Percentiles rank a stretch among this genome's conserved stretches.
Conservation (phyloP, 2,113 vertebrate species). For the Argyrosomus japonicus region DNA sequence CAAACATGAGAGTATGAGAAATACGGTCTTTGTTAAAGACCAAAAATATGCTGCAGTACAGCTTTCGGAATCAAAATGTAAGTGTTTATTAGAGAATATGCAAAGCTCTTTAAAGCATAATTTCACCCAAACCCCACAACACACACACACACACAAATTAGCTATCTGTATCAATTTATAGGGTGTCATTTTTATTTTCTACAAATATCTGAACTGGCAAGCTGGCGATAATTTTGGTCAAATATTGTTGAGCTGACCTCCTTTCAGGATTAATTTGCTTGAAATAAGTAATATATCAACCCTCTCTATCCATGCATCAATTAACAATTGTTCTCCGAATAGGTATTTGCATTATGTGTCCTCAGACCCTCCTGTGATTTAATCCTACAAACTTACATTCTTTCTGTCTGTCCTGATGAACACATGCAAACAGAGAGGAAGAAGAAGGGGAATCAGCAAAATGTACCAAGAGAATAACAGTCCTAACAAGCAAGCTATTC, state of each 20-base stretch:
- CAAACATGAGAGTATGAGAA: constrained; percentile 18
- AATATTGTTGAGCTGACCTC: constrained; percentile 21
- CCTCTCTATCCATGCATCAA: background rate
- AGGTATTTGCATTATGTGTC: background rate
- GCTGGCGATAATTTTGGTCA: background rate
- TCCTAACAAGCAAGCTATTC: too few species aligned
- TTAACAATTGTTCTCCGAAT: background rate
- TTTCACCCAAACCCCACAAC: background rate
- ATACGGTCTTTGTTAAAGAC: constrained; percentile 6
- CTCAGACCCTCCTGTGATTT: background rate
- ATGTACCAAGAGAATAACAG: background rate
- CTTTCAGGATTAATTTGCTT: constrained; percentile 29
- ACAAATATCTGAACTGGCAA: background rate
- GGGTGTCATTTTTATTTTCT: background rate
- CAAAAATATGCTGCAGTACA: background rate
- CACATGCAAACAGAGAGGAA: background rate
- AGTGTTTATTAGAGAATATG: constrained; percentile 1
- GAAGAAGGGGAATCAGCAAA: background rate
- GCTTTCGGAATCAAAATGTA: constrained; percentile 28
- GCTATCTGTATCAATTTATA: background rate
- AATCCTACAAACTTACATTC: background rate
- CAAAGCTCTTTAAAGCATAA: background rate
- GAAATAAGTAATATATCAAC: constrained; percentile 37
- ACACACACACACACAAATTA: background rate
- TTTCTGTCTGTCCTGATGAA: background rate